Conservation (phyloP, 2,888 invertebrate species). For the Mythimna pallens region DNA sequence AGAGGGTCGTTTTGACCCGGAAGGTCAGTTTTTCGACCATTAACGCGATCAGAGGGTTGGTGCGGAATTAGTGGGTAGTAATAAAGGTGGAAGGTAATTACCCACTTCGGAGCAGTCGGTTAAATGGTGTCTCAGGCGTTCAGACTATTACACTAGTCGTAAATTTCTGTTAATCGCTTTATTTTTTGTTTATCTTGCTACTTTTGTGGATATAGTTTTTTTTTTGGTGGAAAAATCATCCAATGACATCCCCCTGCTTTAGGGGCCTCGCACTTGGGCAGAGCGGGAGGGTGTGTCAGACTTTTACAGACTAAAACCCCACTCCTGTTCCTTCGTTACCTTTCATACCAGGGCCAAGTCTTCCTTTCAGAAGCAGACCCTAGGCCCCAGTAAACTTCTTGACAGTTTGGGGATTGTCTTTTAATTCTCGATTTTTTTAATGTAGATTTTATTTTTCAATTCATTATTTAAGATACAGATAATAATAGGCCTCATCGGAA, state of each 20-base stretch:
- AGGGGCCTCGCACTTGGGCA: no score
- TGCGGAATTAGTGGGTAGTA: conserved; percentile 81
- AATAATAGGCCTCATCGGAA: no score
- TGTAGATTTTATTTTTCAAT: no score
- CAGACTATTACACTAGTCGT: conserved; percentile 61
- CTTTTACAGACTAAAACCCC: no score
- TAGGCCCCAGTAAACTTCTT: no score
- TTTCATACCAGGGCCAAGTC: no score
- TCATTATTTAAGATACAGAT: no score
- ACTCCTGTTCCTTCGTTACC: no score
- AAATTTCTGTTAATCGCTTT: conserved; percentile 62
- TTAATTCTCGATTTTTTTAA: not conserved
- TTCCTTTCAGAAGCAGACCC: no score
- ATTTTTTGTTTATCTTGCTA: conserved; percentile 49
- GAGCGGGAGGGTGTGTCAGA: no score
- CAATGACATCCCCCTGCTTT: no score
- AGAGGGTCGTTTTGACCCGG: conserved; percentile 81
- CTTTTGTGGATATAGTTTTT: not conserved
- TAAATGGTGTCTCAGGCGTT: conserved; percentile 70
- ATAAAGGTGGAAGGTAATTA: conserved; percentile 87
- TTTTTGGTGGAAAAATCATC: no score
- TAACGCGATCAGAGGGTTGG: conserved; percentile 86
- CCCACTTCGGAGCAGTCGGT: conserved; percentile 83
- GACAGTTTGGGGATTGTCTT: not conserved
- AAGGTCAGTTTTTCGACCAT: conserved; percentile 90